Conservation (phyloP, 2,888 invertebrate genomes). For the Lycocerus yunnanus region DNA sequence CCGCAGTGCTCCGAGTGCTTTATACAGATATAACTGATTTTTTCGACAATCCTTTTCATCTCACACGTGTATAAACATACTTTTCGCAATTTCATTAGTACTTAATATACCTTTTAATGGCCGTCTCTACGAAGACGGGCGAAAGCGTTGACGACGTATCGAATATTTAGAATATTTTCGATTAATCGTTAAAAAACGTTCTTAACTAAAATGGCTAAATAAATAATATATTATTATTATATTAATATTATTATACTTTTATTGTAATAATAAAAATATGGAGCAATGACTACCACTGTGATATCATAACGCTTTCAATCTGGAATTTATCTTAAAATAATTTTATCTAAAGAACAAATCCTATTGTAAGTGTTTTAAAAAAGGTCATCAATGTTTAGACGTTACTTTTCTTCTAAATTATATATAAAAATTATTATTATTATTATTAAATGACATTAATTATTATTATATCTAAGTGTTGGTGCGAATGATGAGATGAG, state of each 20-base stretch:
- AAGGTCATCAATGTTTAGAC: constrained; percentile 50
- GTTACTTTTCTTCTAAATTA: constrained; percentile 42
- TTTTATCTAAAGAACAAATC: constrained; percentile 51
- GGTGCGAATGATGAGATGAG: constrained; percentile 49
- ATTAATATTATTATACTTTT: constrained; percentile 22
- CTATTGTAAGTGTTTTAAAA: constrained; percentile 49
- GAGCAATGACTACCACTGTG: constrained; percentile 60
- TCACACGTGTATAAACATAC: constrained; percentile 32
- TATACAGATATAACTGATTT: constrained; percentile 51
- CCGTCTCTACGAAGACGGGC: constrained; percentile 11
- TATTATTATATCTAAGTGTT: constrained; percentile 30
- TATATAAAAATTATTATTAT: constrained; percentile 30
- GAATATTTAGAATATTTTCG: constrained; percentile 3
- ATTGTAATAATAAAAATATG: constrained; percentile 45
- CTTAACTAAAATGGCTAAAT: constrained; percentile 18
- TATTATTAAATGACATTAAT: constrained; percentile 7
- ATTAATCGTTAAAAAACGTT: constrained; percentile 7
- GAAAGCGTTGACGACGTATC: constrained; percentile 8
- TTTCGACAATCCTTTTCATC: constrained; percentile 42
- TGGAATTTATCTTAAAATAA: constrained; percentile 54
- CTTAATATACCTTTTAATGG: constrained; percentile 17
- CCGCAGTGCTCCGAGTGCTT: constrained; percentile 65
- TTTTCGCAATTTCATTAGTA: constrained; percentile 19
- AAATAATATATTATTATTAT: constrained; percentile 9
- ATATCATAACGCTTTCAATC: constrained; percentile 59